Conservation (phyloP, 2,797 vertebrate genomes). For the Pseudochirops cupreus region DNA sequence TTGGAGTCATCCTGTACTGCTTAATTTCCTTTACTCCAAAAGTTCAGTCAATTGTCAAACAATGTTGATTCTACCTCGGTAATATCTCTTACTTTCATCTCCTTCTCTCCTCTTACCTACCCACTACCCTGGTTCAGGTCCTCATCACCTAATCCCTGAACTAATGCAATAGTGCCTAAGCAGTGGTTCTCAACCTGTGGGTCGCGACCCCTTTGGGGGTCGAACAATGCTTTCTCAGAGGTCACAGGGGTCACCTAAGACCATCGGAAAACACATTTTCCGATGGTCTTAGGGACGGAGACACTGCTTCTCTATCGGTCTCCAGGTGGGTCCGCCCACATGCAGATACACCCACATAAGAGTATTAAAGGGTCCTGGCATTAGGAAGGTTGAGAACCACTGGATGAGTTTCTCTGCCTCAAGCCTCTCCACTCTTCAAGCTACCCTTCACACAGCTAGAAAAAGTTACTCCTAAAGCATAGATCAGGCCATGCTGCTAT, state of each 20-base stretch:
- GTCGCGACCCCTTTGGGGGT: no score
- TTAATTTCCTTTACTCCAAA: background rate
- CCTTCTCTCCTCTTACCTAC: background rate
- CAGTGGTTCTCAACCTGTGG: no score
- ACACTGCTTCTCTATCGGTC: no score
- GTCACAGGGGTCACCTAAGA: no score
- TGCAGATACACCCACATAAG: no score
- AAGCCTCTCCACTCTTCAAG: background rate
- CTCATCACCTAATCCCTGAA: background rate
- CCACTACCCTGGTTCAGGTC: background rate
- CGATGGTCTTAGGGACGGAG: no score
- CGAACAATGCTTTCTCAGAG: no score
- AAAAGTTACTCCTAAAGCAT: background rate
- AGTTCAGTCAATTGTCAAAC: background rate
- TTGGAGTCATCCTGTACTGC: background rate
- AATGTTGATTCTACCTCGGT: background rate
- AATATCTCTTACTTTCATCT: background rate
- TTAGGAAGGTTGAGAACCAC: no score
- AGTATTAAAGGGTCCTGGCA: no score
- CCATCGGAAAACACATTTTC: no score
- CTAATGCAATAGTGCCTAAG: background rate
- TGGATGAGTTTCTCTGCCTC: background rate
- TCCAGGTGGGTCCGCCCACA: no score
- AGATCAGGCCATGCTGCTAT: background rate
- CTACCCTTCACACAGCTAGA: background rate